phyloP scores from a whole-genome alignment of 2,888 invertebrate species.

The Drosophila setosimentum region DNA sequence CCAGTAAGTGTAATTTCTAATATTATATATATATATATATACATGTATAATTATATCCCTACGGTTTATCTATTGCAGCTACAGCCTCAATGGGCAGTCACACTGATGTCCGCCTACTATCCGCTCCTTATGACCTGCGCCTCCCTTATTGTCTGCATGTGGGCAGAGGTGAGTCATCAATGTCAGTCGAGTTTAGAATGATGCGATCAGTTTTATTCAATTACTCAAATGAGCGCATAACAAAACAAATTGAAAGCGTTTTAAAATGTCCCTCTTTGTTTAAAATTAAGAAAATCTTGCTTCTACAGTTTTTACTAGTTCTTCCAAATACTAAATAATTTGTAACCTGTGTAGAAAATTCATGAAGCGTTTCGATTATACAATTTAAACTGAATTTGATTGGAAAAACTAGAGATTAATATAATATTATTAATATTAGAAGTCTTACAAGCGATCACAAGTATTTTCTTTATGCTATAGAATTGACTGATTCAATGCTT shows the following conservation, averaged over 20 bases:
- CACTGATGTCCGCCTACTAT: conserved; percentile 95
- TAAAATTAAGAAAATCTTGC: background rate
- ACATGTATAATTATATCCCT: background rate
- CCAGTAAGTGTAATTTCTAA: conserved; percentile 88
- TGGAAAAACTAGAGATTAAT: background rate
- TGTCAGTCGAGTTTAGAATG: background rate
- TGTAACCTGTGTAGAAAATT: background rate
- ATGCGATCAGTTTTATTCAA: background rate
- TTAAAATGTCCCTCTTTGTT: too few species aligned
- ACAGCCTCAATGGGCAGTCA: conserved; percentile 94
- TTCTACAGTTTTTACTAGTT: background rate
- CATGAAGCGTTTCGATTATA: background rate
- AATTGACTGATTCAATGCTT: background rate
- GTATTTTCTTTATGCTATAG: background rate
- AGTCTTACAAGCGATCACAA: background rate
- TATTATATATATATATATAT: background rate
- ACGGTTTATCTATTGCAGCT: conserved; percentile 86
- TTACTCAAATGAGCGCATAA: background rate
- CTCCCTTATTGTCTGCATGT: conserved; percentile 96
- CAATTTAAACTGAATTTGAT: background rate
- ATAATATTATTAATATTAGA: background rate
- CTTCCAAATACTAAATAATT: background rate
- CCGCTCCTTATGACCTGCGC: conserved; percentile 95
- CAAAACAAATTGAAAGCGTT: background rate
- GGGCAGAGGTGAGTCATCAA: conserved; percentile 92